Evolutionary conservation across 2,888 invertebrate genomes (phyloP), one percentile per base, ranked within the genome.

Genomic region (Callyntrura sp.): DNA sequence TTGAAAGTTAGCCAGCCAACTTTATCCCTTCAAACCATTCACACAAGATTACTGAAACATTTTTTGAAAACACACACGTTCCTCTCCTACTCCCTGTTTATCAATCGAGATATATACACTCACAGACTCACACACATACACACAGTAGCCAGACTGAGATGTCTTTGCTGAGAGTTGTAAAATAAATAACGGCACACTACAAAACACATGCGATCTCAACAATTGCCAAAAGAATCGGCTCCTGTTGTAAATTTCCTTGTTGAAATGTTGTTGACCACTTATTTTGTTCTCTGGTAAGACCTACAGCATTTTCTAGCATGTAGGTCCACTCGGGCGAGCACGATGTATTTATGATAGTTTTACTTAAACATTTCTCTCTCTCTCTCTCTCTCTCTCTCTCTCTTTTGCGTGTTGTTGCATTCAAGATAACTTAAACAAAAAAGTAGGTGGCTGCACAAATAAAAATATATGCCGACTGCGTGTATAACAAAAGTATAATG

Each of bases 231-330:
- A 76, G 87, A 90, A 76, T 87, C 81, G 60, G 82, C 85, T 86
- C 85, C 90, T 70, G 86, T 90, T 85, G 85, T 81, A 88, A 79
- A 90, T 90, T 89, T 90, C 91, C 91, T 90, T 84, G 93, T 86
- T 92, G 93, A 93, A 92, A 93, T 92, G 93, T 91, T 90, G 91
- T 90, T 92, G 92, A 92, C 92, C 93, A 90, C 92, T 93, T 91
- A 92, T 84, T 92, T 91, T 92, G 91, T 92, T 90, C 83, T 83
- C 60, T 79, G 88, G 90, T 79, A 81, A 90, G 92, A 93, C 93
- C 93, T 92, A 88, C 92, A 89, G 81, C 79, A 85, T 70, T 89
- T 68, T 86, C 86, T 43, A 57, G 17, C 86, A 68, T 83, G 89
- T 85, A 83, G 90, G 90, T 90, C 90, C 62, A 43, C 57, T 45